Evolutionary conservation across 1,140 invertebrate species (phyloP).

Genomic region (Drosophila obscura): DNA sequence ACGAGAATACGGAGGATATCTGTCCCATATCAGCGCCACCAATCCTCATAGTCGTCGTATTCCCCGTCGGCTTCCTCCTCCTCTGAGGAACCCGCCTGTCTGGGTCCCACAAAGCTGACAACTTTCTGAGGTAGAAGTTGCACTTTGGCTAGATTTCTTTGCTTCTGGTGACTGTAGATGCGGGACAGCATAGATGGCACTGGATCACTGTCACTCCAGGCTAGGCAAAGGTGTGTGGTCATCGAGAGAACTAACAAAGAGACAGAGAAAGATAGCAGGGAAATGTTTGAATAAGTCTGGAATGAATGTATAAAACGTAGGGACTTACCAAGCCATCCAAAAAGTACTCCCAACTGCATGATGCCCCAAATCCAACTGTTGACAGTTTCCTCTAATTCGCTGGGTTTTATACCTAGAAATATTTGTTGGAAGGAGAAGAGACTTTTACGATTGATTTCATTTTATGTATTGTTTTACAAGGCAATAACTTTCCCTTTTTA

Average conservation of each 20-base stretch:
- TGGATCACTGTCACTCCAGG: slow-evolving; percentile 52
- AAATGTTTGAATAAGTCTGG: too few relatives aligned
- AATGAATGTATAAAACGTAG: too few relatives aligned
- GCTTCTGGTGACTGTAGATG: slow-evolving; percentile 33
- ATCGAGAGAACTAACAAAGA: slow-evolving; percentile 1
- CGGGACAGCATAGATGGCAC: slow-evolving; percentile 26
- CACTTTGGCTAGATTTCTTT: slow-evolving; percentile 46
- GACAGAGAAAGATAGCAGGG: too few relatives aligned
- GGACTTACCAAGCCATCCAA: slow-evolving; percentile 24
- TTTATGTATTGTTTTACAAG: too few relatives aligned
- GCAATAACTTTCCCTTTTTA: too few relatives aligned
- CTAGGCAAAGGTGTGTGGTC: slow-evolving; percentile 5
- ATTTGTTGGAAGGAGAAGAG: too few relatives aligned
- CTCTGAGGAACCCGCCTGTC: slow-evolving; percentile 28
- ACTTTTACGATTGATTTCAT: too few relatives aligned
- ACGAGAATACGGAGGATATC: neutral
- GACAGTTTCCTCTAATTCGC: neutral
- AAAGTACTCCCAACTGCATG: slow-evolving; percentile 40
- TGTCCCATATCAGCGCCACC: slow-evolving; percentile 29
- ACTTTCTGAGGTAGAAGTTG: slow-evolving; percentile 29
- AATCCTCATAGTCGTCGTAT: slow-evolving; percentile 28
- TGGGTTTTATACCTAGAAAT: slow-evolving; percentile 36
- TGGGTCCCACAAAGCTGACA: slow-evolving; percentile 46
- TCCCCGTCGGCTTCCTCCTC: slow-evolving; percentile 6
- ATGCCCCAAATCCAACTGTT: slow-evolving; percentile 24